phyloP scores from a whole-genome alignment of 2,888 invertebrate species.

The Venustoraphidia nigricollis region DNA sequence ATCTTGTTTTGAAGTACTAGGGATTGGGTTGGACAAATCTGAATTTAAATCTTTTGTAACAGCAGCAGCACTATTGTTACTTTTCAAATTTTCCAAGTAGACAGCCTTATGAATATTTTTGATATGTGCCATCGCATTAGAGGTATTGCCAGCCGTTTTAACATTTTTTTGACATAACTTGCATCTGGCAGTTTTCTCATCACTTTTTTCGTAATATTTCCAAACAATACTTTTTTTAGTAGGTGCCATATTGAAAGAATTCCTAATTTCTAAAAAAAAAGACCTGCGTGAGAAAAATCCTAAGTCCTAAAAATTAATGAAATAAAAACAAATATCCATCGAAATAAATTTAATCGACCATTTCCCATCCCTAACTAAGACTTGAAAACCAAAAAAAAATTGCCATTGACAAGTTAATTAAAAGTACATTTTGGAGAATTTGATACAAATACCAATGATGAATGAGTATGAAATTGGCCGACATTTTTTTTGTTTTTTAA shows the following conservation, averaged over 20 bases:
- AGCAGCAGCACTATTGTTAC: neutral
- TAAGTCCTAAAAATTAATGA: too few relatives aligned
- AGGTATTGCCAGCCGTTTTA: neutral
- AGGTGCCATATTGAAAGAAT: neutral
- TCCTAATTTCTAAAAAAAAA: neutral
- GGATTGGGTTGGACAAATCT: neutral
- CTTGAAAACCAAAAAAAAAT: too few relatives aligned
- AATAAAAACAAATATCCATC: too few relatives aligned
- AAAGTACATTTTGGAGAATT: too few relatives aligned
- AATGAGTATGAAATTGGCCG: too few relatives aligned
- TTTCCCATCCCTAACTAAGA: too few relatives aligned
- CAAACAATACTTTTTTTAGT: constrained; percentile 1
- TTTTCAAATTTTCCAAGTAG: neutral
- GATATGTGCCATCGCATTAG: neutral
- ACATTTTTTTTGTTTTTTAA: too few relatives aligned
- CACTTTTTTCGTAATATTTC: neutral
- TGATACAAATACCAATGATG: too few relatives aligned
- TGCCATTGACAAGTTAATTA: too few relatives aligned
- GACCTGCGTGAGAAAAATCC: neutral
- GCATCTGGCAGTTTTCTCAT: neutral
- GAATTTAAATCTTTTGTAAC: constrained; percentile 1
- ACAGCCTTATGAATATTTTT: neutral
- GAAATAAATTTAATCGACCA: too few relatives aligned
- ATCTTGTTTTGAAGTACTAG: too few relatives aligned
- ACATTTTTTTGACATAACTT: constrained; percentile 1